Base-by-base conservation (phyloP, 2,113 vertebrate genomes). In the Hemiprocne comata region DNA sequence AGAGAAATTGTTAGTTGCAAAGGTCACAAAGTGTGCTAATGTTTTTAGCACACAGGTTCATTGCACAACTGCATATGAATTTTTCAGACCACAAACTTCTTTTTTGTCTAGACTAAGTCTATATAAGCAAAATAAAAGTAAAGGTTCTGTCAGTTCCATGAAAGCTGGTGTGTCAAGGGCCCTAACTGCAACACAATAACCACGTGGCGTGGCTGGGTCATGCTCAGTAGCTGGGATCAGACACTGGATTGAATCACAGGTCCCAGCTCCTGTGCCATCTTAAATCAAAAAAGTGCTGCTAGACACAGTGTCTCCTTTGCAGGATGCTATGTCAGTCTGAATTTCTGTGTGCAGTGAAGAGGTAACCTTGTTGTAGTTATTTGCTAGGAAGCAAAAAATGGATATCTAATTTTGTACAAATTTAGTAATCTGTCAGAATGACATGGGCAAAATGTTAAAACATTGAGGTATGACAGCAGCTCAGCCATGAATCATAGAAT, bases 321-420 rank as follows among this genome's bases (percentile, higher is more conserved):
- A 2, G 55, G 55, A 5, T 11, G n/a, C 58, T 36, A 17, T 0
- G 0, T 11, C 19, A 3, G 7, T 4, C 36, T 36, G 29, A 1
- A 2, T 44, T 33, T 42, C 13, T 13, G 25, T 8, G 34, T 7
- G 75, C 31, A 17, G 16, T 9, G 31, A 5, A 48, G 12, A 46
- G 28, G 38, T 9, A 23, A 38, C 11, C 2, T 7, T 7, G 10
- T 7, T 7, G 10, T 19, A 7, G 12, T 33, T 13, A 11, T 34
- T 38, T 6, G 17, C 18, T 34, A 38, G 36, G 57, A 44, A 67
- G 33, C n/a, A 5, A 36, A 62, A 34, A 25, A 19, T 0, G 5
- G 29, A 44, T 6, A 48, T 21, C 28, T 29, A 10, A 5, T 74
- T 74, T 44, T 40, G 48, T 64, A 51, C 58, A 67, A 62, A 36